Conservation (phyloP, 2,797 vertebrate genomes). For the Galaxias olidus region DNA sequence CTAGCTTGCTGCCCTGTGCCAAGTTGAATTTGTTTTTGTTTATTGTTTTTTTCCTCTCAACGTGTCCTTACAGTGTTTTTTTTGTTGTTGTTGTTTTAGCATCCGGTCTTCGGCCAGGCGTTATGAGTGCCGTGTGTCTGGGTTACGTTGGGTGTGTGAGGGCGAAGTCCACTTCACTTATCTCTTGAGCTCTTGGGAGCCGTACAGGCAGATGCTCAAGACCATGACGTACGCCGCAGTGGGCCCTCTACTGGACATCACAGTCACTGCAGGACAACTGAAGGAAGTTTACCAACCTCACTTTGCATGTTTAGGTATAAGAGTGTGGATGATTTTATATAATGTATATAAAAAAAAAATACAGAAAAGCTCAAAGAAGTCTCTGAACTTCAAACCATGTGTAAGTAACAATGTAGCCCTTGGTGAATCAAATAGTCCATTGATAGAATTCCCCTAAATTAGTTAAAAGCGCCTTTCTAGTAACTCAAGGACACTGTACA, state of each 20-base stretch:
- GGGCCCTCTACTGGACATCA: conserved; percentile 52
- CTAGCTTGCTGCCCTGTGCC: no score
- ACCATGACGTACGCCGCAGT: conserved; percentile 25
- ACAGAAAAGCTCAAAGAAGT: background rate
- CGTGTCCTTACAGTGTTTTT: no score
- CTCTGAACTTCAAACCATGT: no score
- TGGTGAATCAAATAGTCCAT: no score
- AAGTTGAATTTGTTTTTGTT: no score
- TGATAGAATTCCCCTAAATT: no score
- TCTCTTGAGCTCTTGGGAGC: conserved; percentile 40
- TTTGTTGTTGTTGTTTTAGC: conserved; percentile 13
- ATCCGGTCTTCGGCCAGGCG: conserved; percentile 31
- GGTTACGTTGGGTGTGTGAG: conserved; percentile 41
- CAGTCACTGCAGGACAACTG: conserved; percentile 32
- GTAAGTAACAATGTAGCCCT: no score
- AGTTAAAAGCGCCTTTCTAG: no score
- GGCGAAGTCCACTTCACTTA: conserved; percentile 27
- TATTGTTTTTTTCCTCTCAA: background rate
- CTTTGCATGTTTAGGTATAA: conserved; percentile 33
- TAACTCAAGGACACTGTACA: no score
- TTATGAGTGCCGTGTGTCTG: conserved; percentile 41
- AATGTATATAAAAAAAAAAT: background rate
- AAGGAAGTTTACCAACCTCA: conserved; percentile 45
- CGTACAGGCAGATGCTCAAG: conserved; percentile 2
- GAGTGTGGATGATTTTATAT: no score